Base-by-base conservation (phyloP, 64 coral and sea anemone genomes). In the Montipora efflorescens region DNA sequence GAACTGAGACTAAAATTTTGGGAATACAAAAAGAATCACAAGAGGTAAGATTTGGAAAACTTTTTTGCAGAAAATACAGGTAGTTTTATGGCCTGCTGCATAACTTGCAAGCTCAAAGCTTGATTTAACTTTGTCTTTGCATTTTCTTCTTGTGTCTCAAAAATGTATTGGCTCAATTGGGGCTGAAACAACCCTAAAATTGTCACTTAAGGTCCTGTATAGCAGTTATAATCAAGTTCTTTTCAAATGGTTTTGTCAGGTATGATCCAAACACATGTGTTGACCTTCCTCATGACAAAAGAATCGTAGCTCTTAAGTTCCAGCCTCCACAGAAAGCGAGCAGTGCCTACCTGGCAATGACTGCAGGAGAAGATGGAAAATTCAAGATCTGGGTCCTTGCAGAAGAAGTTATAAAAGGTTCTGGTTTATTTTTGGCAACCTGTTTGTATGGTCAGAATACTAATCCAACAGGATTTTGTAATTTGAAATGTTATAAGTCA, bases 331-430 rank as follows among this genome's bases (percentile, higher is more conserved):
- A 85, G 82, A 88, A 69, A 79, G 19, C 19, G 10, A 61, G n/a
- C 59, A 43, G 25, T 48, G 13, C 47, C 79, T 89, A 71, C 57
- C 79, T 93, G 59, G 98, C 98, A 21, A 78, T 99, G 67, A 99
- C 94, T 67, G 90, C 95, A 59, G 95, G 95, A 0, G 12, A 46
- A 16, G 98, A 99, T 76, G 98, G 98, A 58, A 99, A 99, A 73
- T 99, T 99, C 48, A 99, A 99, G 68, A 94, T 99, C 66, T 99
- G 98, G 98, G n/a, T 85, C 28, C 74, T 99, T 43, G 69, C 67
- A 75, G 64, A 96, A 81, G 77, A 19, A 71, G 88, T 66, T 67
- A 91, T 95, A 15, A 82, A 77, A 92, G 92, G 94, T 96, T 89
- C 9, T 7, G 52, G 6, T 55, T 5, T 14, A 64, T 11, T 12